Percentiles rank a stretch among this genome's conserved stretches.
Evolutionary conservation across 2,113 vertebrate species (phyloP).

Genomic region (Machaerirhynchus nigripectus): DNA sequence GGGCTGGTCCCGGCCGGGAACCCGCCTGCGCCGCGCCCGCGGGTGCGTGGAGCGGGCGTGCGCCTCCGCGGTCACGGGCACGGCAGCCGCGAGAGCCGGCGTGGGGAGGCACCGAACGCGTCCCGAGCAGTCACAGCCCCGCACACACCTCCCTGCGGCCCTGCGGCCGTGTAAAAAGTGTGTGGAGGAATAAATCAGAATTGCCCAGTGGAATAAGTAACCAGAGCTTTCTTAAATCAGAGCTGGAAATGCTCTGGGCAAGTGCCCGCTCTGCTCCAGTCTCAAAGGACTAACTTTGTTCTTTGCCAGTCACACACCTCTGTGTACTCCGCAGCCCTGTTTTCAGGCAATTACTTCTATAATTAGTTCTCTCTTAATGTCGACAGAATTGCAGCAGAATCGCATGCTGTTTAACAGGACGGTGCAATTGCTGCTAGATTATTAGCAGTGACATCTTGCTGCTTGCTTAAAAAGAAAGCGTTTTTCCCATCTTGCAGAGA

Average conservation of each 20-base stretch:
- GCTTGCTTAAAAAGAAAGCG: background rate
- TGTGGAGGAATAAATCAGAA: background rate
- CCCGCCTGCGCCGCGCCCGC: background rate
- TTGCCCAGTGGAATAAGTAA: background rate
- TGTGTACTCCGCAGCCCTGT: background rate
- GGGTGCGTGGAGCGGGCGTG: background rate
- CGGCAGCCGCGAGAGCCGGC: background rate
- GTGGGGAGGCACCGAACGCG: background rate
- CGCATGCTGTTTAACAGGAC: background rate
- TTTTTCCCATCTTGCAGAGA: background rate
- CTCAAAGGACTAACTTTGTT: background rate
- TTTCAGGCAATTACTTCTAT: accelerated
- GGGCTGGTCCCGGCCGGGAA: background rate
- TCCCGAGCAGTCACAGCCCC: background rate
- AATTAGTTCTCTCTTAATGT: background rate
- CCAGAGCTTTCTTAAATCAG: background rate
- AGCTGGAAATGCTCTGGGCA: background rate
- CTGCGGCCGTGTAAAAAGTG: background rate
- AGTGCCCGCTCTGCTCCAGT: accelerated
- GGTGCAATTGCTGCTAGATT: background rate
- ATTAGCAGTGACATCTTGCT: background rate
- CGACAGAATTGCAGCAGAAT: background rate
- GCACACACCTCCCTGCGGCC: accelerated
- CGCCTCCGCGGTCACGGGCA: background rate
- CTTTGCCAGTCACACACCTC: background rate